These are phyloP conservation scores for Scaptomyza reducta DNA, from an alignment of 2,888 invertebrate genomes.

Conservation along the genomic window DNA sequence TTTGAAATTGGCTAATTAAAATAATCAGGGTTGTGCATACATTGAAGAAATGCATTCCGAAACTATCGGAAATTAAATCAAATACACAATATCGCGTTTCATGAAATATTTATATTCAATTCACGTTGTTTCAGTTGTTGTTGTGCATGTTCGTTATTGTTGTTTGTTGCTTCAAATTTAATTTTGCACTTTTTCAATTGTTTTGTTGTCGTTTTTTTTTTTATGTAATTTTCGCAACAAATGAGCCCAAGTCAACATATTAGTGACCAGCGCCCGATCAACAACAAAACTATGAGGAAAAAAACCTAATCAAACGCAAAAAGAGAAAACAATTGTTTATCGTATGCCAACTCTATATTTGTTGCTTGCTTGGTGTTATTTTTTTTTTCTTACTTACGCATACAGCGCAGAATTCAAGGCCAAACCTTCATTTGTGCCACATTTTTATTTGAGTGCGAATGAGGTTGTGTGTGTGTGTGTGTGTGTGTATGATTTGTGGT, in stretches of 20 bases:
- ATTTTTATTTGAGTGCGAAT: conserved; percentile 30
- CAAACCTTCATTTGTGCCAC: conserved; percentile 73
- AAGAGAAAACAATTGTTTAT: conserved; percentile 77
- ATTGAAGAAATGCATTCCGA: conserved; percentile 57
- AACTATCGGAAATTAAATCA: conserved; percentile 52
- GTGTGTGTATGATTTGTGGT: conserved; percentile 22
- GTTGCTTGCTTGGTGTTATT: conserved; percentile 17
- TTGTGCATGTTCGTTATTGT: conserved; percentile 1
- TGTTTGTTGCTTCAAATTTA: conserved; percentile 20
- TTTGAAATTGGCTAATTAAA: conserved; percentile 62
- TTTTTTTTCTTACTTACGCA: conserved; percentile 41
- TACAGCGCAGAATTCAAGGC: conserved; percentile 67
- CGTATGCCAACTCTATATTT: conserved; percentile 19
- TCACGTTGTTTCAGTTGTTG: conserved; percentile 9
- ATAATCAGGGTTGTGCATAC: conserved; percentile 46
- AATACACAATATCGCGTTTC: conserved; percentile 42
- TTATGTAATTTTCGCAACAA: conserved; percentile 53
- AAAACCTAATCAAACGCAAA: conserved; percentile 12
- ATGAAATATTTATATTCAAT: conserved; percentile 46
- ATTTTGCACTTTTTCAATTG: conserved; percentile 19
- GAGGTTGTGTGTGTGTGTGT: neutral
- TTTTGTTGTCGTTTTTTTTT: conserved; percentile 17
- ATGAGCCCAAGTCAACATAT: conserved; percentile 34
- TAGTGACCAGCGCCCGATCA: conserved; percentile 49
- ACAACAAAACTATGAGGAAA: conserved; percentile 16